Conservation (phyloP, 1,140 invertebrate species). For the Nymphalis io region DNA sequence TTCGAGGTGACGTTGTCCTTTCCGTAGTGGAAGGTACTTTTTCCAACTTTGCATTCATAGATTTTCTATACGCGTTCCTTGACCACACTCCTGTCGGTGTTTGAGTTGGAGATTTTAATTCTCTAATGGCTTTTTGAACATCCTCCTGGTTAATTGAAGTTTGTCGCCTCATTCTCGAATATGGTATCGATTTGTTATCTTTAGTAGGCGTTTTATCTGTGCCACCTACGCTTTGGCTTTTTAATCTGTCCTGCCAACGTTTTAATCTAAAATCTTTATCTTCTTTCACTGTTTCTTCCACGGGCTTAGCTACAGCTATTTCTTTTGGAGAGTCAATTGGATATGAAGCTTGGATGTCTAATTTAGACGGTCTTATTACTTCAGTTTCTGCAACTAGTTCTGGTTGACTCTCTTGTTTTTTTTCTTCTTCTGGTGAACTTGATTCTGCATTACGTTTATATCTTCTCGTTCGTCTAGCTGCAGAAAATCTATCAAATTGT, state of each 20-base stretch:
- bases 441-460: slow-evolving; percentile 88
- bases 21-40: slow-evolving; percentile 47
- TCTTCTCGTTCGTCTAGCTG: slow-evolving; percentile 89
- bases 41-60: slow-evolving; percentile 56
- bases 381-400: slow-evolving; percentile 81
- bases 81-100: slow-evolving; percentile 81
- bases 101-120: slow-evolving; percentile 82
- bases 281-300: slow-evolving; percentile 67
- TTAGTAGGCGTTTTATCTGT: slow-evolving; percentile 67
- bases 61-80: slow-evolving; percentile 69
- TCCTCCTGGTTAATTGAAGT: slow-evolving; percentile 85
- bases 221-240: slow-evolving; percentile 75
- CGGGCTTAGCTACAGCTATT: slow-evolving; percentile 52
- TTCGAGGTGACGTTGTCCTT: slow-evolving; percentile 65
- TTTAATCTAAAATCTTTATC: slow-evolving; percentile 84
- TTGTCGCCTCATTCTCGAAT: slow-evolving; percentile 75
- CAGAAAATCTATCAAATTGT: slow-evolving; percentile 92
- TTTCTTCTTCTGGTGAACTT: slow-evolving; percentile 82
- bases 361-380: slow-evolving; percentile 77
- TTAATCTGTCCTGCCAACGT: slow-evolving; percentile 84
- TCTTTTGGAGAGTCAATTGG: slow-evolving; percentile 64
- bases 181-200: slow-evolving; percentile 64
- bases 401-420: slow-evolving; percentile 67
- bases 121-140: slow-evolving; percentile 83
- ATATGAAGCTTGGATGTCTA: slow-evolving; percentile 76